phyloP scores from a whole-genome alignment of 2,113 vertebrate genomes.

The Menura novaehollandiae region DNA sequence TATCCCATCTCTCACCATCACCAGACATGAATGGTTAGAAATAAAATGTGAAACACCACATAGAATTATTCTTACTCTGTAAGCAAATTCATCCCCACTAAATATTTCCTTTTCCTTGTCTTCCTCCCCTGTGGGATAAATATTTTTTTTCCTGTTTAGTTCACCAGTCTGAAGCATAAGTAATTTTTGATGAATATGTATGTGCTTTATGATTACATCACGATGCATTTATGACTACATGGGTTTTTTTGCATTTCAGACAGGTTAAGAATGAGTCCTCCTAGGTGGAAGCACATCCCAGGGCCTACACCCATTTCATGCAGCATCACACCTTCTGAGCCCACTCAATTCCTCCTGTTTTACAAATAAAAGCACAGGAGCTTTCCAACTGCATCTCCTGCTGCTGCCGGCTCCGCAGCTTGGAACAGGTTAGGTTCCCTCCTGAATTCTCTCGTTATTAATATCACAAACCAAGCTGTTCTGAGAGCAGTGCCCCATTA shows the following conservation, averaged over 20 bases:
- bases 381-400: neutral
- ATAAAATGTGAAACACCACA: neutral
- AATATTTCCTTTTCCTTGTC: neutral
- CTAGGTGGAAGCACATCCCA: neutral
- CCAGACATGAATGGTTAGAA: neutral
- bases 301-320: neutral
- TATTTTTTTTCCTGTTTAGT: neutral
- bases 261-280: neutral
- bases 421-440: constrained; percentile 15
- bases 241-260: neutral
- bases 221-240: neutral
- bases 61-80: neutral
- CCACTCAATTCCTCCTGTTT: neutral
- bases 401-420: neutral
- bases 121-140: neutral
- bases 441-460: constrained; percentile 55
- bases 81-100: neutral
- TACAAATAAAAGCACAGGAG: neutral
- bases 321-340: neutral
- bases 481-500: constrained; percentile 23
- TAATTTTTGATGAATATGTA: neutral
- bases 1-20: neutral
- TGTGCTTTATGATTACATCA: neutral
- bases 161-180: neutral
- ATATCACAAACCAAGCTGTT: constrained; percentile 49